phyloP scores from a whole-genome alignment of 2,888 invertebrate species.

The Volucella inflata region DNA sequence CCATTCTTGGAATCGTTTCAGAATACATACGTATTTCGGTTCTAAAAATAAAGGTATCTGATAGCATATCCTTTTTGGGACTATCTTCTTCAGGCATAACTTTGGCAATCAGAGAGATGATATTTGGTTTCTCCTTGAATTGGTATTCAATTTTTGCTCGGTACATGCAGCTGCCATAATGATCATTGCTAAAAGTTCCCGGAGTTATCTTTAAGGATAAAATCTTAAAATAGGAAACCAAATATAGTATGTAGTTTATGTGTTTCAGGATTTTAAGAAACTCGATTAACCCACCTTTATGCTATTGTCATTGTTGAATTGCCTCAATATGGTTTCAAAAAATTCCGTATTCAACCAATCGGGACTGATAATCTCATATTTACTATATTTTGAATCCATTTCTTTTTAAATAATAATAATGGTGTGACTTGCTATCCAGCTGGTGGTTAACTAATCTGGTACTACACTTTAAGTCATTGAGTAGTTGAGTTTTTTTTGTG shows the following conservation, averaged over 20 bases:
- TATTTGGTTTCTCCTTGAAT: background rate
- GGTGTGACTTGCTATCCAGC: background rate
- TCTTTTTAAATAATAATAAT: too few species aligned
- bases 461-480: too few species aligned
- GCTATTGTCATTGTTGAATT: constrained; percentile 13
- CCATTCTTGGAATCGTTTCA: constrained; percentile 78
- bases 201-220: constrained; percentile 62
- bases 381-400: constrained; percentile 53
- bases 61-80: constrained; percentile 78
- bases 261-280: background rate
- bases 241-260: background rate
- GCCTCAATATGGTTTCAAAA: constrained; percentile 25
- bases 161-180: constrained; percentile 78
- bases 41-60: constrained; percentile 76
- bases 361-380: constrained; percentile 60
- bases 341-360: constrained; percentile 49
- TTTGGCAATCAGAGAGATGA: constrained; percentile 78
- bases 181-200: constrained; percentile 76
- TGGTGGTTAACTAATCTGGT: constrained; percentile 7
- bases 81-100: constrained; percentile 79
- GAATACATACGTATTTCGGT: constrained; percentile 80
- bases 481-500: too few species aligned
- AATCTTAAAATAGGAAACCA: constrained; percentile 33
- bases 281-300: constrained; percentile 36
- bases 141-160: constrained; percentile 62